Evolutionary conservation across 2,113 vertebrate species (phyloP).

Genomic region (Garra rufa): DNA sequence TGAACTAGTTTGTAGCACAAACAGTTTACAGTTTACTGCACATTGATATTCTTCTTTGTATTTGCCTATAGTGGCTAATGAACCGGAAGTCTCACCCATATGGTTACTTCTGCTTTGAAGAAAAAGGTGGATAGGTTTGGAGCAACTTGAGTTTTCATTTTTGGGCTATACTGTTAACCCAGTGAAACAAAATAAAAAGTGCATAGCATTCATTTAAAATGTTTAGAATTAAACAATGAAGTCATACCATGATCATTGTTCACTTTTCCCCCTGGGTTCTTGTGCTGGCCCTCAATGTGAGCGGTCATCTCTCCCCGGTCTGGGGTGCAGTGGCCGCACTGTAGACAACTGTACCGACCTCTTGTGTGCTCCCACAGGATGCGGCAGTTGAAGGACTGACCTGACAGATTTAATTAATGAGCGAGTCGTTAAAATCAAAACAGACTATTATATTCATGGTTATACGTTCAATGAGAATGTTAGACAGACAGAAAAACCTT

Average conservation of each 20-base stretch:
- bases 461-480: constrained; percentile 3
- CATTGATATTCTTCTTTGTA: no score
- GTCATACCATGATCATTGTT: constrained; percentile 68
- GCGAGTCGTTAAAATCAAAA: background rate
- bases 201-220: background rate
- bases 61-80: no score
- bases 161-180: background rate
- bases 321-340: constrained; percentile 81
- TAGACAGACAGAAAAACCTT: background rate
- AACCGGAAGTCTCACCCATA: no score
- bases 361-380: constrained; percentile 94
- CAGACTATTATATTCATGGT: background rate
- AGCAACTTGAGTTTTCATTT: background rate
- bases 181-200: background rate
- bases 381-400: constrained; percentile 80
- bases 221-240: background rate
- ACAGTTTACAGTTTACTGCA: no score
- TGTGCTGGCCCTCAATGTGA: constrained; percentile 84
- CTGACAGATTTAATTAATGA: constrained; percentile 63
- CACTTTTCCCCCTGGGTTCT: constrained; percentile 65
- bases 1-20: no score
- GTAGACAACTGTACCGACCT: constrained; percentile 89
- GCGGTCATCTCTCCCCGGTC: constrained; percentile 87
- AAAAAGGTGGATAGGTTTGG: no score
- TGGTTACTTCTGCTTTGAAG: no score